phyloP scores from a whole-genome alignment of 2,113 vertebrate genomes.

The Syrrhaptes paradoxus region DNA sequence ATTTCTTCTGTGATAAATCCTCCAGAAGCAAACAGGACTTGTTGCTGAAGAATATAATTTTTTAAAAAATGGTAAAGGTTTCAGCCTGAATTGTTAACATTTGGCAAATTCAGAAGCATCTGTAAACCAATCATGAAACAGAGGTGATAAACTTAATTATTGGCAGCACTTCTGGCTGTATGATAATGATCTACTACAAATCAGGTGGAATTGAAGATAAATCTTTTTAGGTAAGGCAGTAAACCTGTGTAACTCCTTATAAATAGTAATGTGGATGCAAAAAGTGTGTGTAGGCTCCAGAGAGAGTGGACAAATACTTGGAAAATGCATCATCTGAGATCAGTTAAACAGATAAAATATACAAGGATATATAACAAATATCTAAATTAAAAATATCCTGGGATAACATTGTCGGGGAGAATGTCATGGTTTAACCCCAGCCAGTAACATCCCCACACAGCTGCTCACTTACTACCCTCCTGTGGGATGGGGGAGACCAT shows the following conservation, averaged over 20 bases:
- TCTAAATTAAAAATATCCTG: not conserved
- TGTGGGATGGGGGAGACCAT: no score
- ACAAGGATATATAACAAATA: not conserved
- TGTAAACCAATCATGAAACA: not conserved
- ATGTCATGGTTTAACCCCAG: no score
- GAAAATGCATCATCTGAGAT: not conserved
- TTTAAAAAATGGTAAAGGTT: rapidly evolving
- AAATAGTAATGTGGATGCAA: not conserved
- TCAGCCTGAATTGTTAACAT: not conserved
- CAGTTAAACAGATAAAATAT: not conserved
- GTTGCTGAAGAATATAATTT: not conserved
- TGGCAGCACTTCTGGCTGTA: not conserved
- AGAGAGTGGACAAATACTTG: not conserved
- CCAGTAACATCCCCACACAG: no score
- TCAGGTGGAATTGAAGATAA: not conserved
- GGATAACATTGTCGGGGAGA: not conserved
- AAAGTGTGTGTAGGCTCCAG: rapidly evolving
- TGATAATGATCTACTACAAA: not conserved
- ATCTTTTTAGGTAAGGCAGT: not conserved
- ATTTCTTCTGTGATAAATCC: not conserved
- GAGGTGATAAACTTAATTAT: not conserved
- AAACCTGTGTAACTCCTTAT: not conserved
- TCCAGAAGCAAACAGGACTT: not conserved
- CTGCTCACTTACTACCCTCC: no score
- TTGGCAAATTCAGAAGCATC: not conserved